These are phyloP conservation scores for Tiaroga cobitis DNA, from an alignment of 2,797 vertebrate species.

Conservation along the genomic window DNA sequence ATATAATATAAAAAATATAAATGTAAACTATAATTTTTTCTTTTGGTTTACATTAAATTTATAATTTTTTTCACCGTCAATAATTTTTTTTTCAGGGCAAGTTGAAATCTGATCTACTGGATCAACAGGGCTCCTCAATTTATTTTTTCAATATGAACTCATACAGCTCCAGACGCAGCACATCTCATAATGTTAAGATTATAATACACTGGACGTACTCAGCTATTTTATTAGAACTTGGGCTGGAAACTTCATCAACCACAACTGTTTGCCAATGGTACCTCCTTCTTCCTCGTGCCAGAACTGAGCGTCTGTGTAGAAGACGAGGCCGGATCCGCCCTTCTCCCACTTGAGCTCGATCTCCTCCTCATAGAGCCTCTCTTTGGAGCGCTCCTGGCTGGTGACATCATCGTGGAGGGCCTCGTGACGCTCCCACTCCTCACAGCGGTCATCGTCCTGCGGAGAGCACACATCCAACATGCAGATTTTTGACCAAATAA, in stretches of 20 bases:
- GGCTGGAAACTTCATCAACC: not conserved
- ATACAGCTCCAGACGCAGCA: not conserved
- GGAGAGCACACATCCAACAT: constrained; percentile 21
- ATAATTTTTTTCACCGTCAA: too few species aligned
- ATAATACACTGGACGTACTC: not conserved
- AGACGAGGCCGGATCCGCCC: constrained; percentile 93
- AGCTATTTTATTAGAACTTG: not conserved
- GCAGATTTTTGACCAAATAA: not conserved
- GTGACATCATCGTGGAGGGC: constrained; percentile 93
- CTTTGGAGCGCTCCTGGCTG: constrained; percentile 86
- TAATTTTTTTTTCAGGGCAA: not conserved
- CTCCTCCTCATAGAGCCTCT: constrained; percentile 92
- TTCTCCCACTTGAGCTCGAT: constrained; percentile 99
- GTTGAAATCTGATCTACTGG: not conserved
- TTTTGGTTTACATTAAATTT: too few species aligned
- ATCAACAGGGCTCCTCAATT: not conserved
- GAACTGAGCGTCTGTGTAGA: constrained; percentile 96
- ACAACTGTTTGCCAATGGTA: not conserved
- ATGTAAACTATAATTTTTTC: too few species aligned
- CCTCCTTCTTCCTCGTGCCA: constrained; percentile 92
- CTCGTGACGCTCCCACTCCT: constrained; percentile 96
- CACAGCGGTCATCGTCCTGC: constrained; percentile 90
- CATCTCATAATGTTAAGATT: not conserved
- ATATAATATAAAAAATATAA: too few species aligned
- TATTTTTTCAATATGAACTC: not conserved